phyloP scores from a whole-genome alignment of 2,113 vertebrate genomes.

The Pomatorhinus ruficollis region DNA sequence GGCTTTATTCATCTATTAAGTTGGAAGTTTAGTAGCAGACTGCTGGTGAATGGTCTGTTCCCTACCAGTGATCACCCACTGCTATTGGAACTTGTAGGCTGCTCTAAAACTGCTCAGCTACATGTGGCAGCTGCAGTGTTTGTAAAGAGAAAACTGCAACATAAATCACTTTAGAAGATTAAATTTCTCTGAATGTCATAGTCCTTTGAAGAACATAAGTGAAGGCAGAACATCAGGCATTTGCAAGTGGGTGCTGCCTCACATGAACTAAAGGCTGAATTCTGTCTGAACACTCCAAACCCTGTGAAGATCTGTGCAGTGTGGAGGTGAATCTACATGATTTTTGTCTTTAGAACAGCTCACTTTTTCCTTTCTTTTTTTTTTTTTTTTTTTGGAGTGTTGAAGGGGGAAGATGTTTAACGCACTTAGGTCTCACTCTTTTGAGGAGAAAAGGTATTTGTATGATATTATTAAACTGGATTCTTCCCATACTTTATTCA shows the following conservation, averaged over 20 bases:
- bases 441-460: not conserved
- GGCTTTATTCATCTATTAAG: not conserved
- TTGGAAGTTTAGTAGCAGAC: not conserved
- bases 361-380: not conserved
- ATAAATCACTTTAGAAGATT: not conserved
- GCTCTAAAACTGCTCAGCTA: not conserved
- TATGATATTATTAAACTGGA: not conserved
- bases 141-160: not conserved
- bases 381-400: not conserved
- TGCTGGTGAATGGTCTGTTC: not conserved
- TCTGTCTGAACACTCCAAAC: not conserved
- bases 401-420: not conserved
- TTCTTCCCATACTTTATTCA: not conserved
- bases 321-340: not conserved
- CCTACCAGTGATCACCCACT: not conserved
- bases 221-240: not conserved
- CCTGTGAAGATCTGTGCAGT: accelerated
- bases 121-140: not conserved
- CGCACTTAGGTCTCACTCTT: not conserved
- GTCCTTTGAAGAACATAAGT: not conserved
- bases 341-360: not conserved
- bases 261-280: not conserved
- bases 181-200: not conserved
- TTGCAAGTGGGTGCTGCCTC: not conserved
- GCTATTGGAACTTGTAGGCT: not conserved